A percentile compares a stretch with the other conserved stretches of the same genome.
phyloP scores from a whole-genome alignment of 2,113 vertebrate species.

The Ardeotis arabs region DNA sequence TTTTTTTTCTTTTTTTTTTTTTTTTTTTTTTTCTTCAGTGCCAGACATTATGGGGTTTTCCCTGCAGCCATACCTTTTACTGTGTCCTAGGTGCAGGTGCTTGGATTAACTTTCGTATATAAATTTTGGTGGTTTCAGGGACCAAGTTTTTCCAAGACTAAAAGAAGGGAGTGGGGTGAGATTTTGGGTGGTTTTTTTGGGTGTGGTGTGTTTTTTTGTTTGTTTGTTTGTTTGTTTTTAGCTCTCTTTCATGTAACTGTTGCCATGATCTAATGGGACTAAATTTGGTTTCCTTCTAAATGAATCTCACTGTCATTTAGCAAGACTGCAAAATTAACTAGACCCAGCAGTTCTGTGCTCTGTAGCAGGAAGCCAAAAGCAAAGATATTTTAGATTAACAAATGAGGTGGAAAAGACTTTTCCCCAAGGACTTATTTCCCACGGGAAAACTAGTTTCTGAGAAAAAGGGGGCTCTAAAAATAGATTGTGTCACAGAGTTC shows the following conservation, averaged over 20 bases:
- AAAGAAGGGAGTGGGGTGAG: not conserved
- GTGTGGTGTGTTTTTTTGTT: too few relatives aligned
- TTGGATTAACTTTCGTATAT: not conserved
- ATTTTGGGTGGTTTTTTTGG: too few relatives aligned
- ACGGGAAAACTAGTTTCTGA: constrained; percentile 49
- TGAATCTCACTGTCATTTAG: constrained; percentile 59
- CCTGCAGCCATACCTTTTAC: not conserved
- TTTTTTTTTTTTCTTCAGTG: not conserved
- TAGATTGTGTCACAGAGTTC: not conserved
- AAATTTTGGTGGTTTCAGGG: not conserved
- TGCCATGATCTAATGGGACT: constrained; percentile 51
- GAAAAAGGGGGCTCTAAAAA: constrained; percentile 4
- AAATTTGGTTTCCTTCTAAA: constrained; percentile 67
- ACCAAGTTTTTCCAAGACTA: not conserved
- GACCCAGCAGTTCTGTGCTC: constrained; percentile 58
- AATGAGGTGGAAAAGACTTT: constrained; percentile 65
- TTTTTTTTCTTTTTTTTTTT: too few relatives aligned
- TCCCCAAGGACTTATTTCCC: constrained; percentile 37
- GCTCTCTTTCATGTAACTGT: not conserved
- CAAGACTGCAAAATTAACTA: constrained; percentile 49
- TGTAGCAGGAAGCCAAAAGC: constrained; percentile 57
- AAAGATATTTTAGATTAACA: constrained; percentile 65
- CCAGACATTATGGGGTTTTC: not conserved
- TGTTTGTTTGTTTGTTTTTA: not conserved
- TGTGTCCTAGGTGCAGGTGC: not conserved